Evolutionary conservation across 2,888 invertebrate species (phyloP).

Genomic region (Adelphocoris suturalis): DNA sequence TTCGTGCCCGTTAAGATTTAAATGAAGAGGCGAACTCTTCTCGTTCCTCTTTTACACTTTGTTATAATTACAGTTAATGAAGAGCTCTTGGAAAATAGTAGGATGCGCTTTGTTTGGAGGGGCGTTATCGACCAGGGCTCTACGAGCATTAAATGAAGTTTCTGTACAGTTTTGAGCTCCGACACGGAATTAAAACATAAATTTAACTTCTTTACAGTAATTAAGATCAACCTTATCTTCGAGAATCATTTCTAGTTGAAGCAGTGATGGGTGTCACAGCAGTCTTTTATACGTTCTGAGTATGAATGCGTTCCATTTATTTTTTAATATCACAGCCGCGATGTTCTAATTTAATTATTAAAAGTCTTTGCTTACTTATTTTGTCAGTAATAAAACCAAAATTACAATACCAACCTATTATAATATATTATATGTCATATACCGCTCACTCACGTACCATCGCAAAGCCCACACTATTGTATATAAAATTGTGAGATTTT

Average conservation of each 20-base stretch:
- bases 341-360: too few species aligned
- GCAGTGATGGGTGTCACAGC: neutral
- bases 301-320: too few species aligned
- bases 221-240: neutral
- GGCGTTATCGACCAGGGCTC: slow-evolving; percentile 32
- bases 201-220: neutral
- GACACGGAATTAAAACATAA: slow-evolving; percentile 21
- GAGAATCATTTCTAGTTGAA: neutral
- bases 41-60: slow-evolving; percentile 55
- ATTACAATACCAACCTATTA: too few species aligned
- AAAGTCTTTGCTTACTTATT: too few species aligned
- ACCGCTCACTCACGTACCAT: too few species aligned
- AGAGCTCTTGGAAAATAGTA: slow-evolving; percentile 65
- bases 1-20: slow-evolving; percentile 51
- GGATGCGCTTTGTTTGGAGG: slow-evolving; percentile 47
- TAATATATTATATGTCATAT: too few species aligned
- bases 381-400: too few species aligned
- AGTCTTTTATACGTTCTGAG: too few species aligned
- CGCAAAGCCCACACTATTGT: too few species aligned
- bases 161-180: neutral
- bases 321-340: too few species aligned
- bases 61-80: slow-evolving; percentile 70
- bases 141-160: neutral
- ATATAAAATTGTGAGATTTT: too few species aligned
- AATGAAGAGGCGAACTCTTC: slow-evolving; percentile 61